Conservation (phyloP, 2,113 vertebrate genomes). For the Pantherophis guttatus region DNA sequence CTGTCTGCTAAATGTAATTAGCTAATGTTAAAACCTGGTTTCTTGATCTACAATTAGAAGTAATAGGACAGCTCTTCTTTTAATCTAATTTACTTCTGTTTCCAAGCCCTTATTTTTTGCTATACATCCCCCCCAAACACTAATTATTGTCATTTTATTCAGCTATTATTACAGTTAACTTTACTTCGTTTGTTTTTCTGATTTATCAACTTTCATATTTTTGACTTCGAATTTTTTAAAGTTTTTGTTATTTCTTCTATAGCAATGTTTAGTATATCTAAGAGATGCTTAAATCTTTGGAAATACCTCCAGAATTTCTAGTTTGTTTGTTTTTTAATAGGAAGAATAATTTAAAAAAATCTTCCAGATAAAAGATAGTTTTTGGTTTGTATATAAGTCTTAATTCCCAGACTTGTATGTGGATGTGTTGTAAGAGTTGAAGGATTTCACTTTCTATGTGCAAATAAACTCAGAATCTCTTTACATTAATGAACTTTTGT, state of each 20-base stretch:
- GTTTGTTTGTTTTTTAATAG: background rate
- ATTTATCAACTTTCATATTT: background rate
- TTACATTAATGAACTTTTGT: background rate
- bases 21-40: background rate
- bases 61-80: background rate
- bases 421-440: background rate
- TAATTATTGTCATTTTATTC: background rate
- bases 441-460: background rate
- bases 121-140: background rate
- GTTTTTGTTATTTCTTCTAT: background rate
- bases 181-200: background rate
- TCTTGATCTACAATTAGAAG: background rate
- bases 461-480: background rate
- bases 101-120: background rate
- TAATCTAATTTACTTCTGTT: background rate
- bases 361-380: background rate
- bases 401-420: background rate
- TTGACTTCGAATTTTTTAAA: background rate
- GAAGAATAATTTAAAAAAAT: background rate
- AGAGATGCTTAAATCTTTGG: background rate
- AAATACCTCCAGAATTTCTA: background rate
- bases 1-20: background rate
- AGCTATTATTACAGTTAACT: background rate
- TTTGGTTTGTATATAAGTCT: background rate
- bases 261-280: background rate